Conservation (phyloP, 2,888 invertebrate species). For the Rhingia campestris region DNA sequence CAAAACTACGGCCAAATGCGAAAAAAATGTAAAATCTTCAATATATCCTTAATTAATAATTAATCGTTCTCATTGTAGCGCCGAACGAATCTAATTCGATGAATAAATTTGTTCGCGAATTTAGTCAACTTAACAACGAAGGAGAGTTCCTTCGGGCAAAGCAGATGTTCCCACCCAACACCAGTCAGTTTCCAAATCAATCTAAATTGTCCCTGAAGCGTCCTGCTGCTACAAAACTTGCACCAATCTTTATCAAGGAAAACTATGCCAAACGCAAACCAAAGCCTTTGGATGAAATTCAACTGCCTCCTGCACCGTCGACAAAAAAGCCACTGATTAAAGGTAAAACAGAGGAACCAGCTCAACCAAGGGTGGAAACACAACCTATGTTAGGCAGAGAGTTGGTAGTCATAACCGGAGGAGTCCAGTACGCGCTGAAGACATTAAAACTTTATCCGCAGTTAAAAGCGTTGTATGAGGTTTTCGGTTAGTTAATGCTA, state of each 20-base stretch:
- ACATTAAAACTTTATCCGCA: slow-evolving; percentile 74
- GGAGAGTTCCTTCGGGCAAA: slow-evolving; percentile 32
- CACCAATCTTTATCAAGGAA: slow-evolving; percentile 62
- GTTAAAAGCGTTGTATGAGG: slow-evolving; percentile 78
- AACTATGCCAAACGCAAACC: slow-evolving; percentile 42
- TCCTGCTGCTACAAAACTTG: slow-evolving; percentile 29
- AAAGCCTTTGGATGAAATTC: background rate
- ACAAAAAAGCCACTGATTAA: slow-evolving; percentile 10
- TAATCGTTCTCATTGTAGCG: background rate
- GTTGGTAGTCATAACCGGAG: slow-evolving; percentile 43
- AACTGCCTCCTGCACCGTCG: slow-evolving; percentile 40
- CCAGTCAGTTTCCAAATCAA: slow-evolving; percentile 37
- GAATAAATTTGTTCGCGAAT: slow-evolving; percentile 49
- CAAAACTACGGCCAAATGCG: slow-evolving; percentile 71
- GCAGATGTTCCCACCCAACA: slow-evolving; percentile 20
- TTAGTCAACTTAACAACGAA: slow-evolving; percentile 29
- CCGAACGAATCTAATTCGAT: slow-evolving; percentile 52
- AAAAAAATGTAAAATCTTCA: slow-evolving; percentile 76
- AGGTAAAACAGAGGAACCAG: background rate
- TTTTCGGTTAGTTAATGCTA: slow-evolving; percentile 77
- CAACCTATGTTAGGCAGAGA: slow-evolving; percentile 26
- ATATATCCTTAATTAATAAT: background rate
- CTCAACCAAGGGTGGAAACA: background rate
- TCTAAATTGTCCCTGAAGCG: slow-evolving; percentile 49
- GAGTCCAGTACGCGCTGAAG: slow-evolving; percentile 50